Conservation (phyloP, 2,797 vertebrate species). For the Acanthopagrus latus region DNA sequence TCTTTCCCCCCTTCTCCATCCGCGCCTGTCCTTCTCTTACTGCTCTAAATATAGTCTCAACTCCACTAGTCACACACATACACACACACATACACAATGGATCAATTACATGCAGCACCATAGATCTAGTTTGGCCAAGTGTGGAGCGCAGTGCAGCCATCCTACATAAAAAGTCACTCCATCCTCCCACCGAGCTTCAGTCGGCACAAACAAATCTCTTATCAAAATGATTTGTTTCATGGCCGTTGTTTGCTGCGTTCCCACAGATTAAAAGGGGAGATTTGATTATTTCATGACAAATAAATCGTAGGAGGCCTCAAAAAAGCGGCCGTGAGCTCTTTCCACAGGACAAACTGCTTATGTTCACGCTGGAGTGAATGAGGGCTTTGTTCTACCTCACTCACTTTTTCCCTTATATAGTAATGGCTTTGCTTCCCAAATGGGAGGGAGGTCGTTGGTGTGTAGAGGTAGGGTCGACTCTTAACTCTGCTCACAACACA, state of each 20-base stretch:
- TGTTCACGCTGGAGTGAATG: slow-evolving; percentile 65
- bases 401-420: slow-evolving; percentile 76
- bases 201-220: slow-evolving; percentile 63
- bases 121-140: slow-evolving; percentile 65
- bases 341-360: slow-evolving; percentile 60
- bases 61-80: slow-evolving; percentile 42
- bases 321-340: slow-evolving; percentile 43
- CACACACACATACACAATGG: slow-evolving; percentile 56
- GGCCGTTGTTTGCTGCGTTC: slow-evolving; percentile 61
- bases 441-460: slow-evolving; percentile 56
- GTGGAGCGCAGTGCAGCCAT: slow-evolving; percentile 50
- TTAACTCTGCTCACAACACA: slow-evolving; percentile 62
- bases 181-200: slow-evolving; percentile 38
- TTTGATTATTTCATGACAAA: slow-evolving; percentile 75
- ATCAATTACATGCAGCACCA: slow-evolving; percentile 66
- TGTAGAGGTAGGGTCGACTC: slow-evolving; percentile 52
- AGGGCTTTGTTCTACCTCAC: slow-evolving; percentile 69
- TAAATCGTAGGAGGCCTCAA: slow-evolving; percentile 57
- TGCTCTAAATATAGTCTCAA: slow-evolving; percentile 83
- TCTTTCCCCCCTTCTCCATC: slow-evolving; percentile 63
- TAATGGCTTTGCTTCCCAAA: slow-evolving; percentile 66
- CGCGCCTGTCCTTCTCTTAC: slow-evolving; percentile 67
- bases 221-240: slow-evolving; percentile 72
- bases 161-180: slow-evolving; percentile 52
- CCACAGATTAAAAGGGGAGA: slow-evolving; percentile 73